Base-by-base conservation (phyloP, 92 coral and sea anemone genomes). In the Actinostola sp. region DNA sequence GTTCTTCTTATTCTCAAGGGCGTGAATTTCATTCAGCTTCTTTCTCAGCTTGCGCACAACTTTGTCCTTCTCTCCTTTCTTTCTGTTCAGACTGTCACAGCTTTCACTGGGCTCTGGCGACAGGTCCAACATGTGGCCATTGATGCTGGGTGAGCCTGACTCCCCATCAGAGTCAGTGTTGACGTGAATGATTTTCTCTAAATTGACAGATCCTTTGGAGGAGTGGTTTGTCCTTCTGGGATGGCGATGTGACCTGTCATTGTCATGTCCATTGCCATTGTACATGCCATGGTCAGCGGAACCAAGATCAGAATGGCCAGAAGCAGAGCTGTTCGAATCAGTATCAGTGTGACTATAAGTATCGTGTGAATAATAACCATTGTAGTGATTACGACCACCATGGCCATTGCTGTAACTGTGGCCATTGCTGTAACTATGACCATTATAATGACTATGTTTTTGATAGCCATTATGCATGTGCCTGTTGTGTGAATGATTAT, bases 11-110 rank as follows among this genome's bases (percentile, higher is more conserved):
- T 61, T 71, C 61, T 91, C 97, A 33, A 91, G 66, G 15, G 59
- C 69, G 62, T 56, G 67, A 38, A 91, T 89, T 61, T 88, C 97
- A 65, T 60, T 71, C 88, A 91, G 30, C 66, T 91, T 91, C 84
- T 91, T 91, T 72, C 78, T 91, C 79, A 91, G 36, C 69, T 91
- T 91, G 45, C 97, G 92, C 12, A 83, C 71, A 61, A 83, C 90
- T 46, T 91, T 91, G 1, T 91, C 92, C 43, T 76, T 70, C 59
- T 91, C 97, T 11, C 78, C 85, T 60, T 84, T 91, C 59, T 60
- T 86, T 25, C 59, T 30, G 21, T 61, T 70, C 26, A 20, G 31
- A 66, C 58, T 35, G 9, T 68, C 83, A 55, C 29, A 66, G 38
- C 11, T 43, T 67, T 77, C 83, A 13, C 59, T 59, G 45, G 82